phyloP scores from a whole-genome alignment of 1,140 invertebrate species.

The Pollicipes pollicipes region DNA sequence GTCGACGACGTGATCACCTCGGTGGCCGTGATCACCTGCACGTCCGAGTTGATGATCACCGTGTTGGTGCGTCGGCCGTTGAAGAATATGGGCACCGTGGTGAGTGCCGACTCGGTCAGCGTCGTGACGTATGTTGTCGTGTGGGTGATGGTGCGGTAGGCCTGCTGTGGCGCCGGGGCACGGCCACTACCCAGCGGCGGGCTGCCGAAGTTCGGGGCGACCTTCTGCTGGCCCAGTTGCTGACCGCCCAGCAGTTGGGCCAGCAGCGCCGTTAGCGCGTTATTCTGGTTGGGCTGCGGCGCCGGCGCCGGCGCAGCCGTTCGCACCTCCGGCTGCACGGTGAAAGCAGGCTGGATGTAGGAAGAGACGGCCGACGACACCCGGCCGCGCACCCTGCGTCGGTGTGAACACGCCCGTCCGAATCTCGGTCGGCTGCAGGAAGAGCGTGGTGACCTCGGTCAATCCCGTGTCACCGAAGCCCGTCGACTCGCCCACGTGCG shows the following conservation, averaged over 20 bases:
- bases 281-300: background rate
- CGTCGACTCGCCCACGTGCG: background rate
- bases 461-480: background rate
- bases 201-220: background rate
- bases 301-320: background rate
- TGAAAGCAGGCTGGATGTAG: background rate
- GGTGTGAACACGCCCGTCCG: background rate
- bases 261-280: background rate
- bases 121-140: constrained; percentile 64
- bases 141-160: background rate
- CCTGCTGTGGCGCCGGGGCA: too few species aligned
- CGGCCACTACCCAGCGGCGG: too few species aligned
- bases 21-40: constrained; percentile 65
- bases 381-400: background rate
- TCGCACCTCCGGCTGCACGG: background rate
- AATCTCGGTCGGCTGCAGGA: background rate
- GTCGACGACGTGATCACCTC: constrained; percentile 52
- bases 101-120: constrained; percentile 65
- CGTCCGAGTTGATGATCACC: constrained; percentile 62
- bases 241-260: background rate
- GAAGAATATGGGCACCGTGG: constrained; percentile 68
- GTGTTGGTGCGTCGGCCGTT: constrained; percentile 73
- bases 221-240: background rate
- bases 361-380: background rate
- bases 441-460: background rate